Conservation (phyloP, 2,888 invertebrate genomes). For the Apoderus coryli region DNA sequence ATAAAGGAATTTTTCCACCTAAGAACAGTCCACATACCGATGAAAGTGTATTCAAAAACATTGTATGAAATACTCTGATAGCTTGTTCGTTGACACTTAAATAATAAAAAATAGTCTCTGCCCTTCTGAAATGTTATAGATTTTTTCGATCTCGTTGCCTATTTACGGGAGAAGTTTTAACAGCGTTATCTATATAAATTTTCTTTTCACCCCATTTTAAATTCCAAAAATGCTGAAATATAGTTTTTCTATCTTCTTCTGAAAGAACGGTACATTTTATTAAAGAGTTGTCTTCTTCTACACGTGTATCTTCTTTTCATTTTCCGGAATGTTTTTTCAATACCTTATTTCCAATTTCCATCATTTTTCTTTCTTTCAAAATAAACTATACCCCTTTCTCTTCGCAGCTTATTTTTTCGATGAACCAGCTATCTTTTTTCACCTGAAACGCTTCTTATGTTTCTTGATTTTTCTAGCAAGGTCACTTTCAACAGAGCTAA, state of each 20-base stretch:
- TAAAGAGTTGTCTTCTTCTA: conserved; percentile 3
- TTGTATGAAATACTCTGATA: conserved; percentile 11
- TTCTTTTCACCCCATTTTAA: conserved; percentile 12
- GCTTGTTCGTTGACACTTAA: conserved; percentile 5
- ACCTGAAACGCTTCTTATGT: conserved; percentile 5
- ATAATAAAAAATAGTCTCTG: conserved; percentile 9
- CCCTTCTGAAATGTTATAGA: conserved; percentile 3
- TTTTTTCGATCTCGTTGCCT: conserved; percentile 9
- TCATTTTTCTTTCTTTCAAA: conserved; percentile 5
- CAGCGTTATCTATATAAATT: conserved; percentile 10
- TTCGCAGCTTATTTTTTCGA: conserved; percentile 7
- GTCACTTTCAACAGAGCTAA: background rate
- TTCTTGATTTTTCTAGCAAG: conserved; percentile 6
- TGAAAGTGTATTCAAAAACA: conserved; percentile 9
- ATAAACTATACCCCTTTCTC: conserved; percentile 6
- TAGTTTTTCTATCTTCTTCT: conserved; percentile 8
- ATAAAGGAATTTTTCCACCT: conserved; percentile 2
- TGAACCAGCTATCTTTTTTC: conserved; percentile 6
- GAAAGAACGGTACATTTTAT: conserved; percentile 7
- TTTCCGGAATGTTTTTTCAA: conserved; percentile 5
- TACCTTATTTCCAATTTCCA: conserved; percentile 6
- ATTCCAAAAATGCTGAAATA: conserved; percentile 10
- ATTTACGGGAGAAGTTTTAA: conserved; percentile 6
- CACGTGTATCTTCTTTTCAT: conserved; percentile 8
- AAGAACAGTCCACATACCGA: conserved; percentile 4